A percentile compares a stretch with the other conserved stretches of the same genome.
Conservation (phyloP, 2,888 invertebrate species). For the Nomada fabriciana region DNA sequence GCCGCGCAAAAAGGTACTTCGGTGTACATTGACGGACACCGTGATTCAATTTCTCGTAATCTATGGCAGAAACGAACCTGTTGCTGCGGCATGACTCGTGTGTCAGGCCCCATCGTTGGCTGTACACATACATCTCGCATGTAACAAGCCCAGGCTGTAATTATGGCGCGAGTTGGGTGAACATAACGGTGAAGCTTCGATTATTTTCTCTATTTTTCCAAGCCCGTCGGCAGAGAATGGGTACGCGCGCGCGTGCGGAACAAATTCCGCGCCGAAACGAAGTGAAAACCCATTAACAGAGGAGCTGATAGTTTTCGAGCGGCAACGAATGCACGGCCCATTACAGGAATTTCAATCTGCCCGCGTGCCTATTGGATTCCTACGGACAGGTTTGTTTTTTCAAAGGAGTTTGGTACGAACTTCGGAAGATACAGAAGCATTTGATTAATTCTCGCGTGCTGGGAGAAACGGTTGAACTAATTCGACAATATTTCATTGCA, state of each 20-base stretch:
- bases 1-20: too few relatives aligned
- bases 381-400: not conserved
- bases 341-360: not conserved
- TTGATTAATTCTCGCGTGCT: not conserved
- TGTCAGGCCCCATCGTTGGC: slow-evolving; percentile 25
- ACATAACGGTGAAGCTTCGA: slow-evolving; percentile 77
- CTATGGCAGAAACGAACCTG: slow-evolving; percentile 20
- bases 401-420: slow-evolving; percentile 5
- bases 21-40: slow-evolving; percentile 1
- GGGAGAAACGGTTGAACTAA: not conserved
- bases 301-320: slow-evolving; percentile 9
- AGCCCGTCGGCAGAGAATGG: slow-evolving; percentile 31
- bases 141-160: slow-evolving; percentile 71
- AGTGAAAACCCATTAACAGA: slow-evolving; percentile 20
- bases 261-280: slow-evolving; percentile 71
- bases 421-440: not conserved
- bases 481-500: not conserved
- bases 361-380: not conserved
- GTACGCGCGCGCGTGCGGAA: slow-evolving; percentile 59
- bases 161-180: slow-evolving; percentile 76
- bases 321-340: not conserved
- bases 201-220: slow-evolving; percentile 72
- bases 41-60: slow-evolving; percentile 22
- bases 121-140: slow-evolving; percentile 53
- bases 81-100: slow-evolving; percentile 37